Percentiles rank a stretch among this genome's conserved stretches.
phyloP scores from a whole-genome alignment of 2,888 invertebrate species.

The Drosophila cognata region DNA sequence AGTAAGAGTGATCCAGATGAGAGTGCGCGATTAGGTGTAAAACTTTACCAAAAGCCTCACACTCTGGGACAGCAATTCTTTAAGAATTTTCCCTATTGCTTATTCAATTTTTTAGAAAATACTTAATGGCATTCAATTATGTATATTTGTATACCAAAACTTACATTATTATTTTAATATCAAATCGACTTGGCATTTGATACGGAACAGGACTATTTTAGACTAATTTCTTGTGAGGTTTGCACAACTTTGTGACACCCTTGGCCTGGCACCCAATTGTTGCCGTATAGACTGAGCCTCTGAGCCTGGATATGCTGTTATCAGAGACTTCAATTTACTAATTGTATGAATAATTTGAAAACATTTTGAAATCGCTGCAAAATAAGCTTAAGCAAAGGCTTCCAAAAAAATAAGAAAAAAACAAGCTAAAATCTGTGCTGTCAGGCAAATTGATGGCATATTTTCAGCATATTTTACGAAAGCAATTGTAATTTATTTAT shows the following conservation, averaged over 20 bases:
- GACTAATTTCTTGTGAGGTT: not conserved
- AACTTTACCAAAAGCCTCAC: not conserved
- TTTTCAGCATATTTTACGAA: slow-evolving; percentile 44
- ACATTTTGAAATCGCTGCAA: not conserved
- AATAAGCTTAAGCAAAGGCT: slow-evolving; percentile 6
- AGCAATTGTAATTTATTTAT: slow-evolving; percentile 57
- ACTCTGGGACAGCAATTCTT: not conserved
- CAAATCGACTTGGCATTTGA: not conserved
- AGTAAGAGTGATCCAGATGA: not conserved
- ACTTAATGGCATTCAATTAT: not conserved
- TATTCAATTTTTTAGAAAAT: not conserved
- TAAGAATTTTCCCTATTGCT: not conserved
- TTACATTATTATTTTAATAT: not conserved
- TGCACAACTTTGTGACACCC: no score
- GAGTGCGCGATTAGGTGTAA: not conserved
- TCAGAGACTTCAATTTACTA: no score
- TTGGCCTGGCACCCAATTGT: no score
- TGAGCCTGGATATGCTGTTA: no score
- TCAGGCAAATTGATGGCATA: slow-evolving; percentile 29
- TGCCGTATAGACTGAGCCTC: no score
- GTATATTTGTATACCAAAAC: not conserved
- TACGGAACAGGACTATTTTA: not conserved
- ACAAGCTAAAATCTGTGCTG: not conserved
- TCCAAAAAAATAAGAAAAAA: not conserved
- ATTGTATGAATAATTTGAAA: no score